Conservation (phyloP, 2,888 invertebrate species). For the Leptura quadrifasciata region DNA sequence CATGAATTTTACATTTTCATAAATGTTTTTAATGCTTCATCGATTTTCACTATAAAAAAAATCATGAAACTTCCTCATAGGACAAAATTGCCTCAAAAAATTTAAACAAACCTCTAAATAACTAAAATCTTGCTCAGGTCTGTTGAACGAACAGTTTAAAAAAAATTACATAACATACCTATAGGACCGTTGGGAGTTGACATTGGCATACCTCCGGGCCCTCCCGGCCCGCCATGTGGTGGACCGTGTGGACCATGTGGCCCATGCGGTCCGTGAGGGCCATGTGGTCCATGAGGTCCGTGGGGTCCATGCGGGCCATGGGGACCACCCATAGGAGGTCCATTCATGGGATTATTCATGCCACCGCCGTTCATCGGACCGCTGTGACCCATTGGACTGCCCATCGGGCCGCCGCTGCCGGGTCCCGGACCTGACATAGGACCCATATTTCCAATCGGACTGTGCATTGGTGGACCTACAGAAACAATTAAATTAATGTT, state of each 20-base stretch:
- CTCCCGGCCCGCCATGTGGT: conserved; percentile 49
- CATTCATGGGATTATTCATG: conserved; percentile 76
- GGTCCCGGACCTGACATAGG: conserved; percentile 68
- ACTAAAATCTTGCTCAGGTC: no score
- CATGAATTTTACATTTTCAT: no score
- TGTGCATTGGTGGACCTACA: conserved; percentile 75
- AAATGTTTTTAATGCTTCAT: no score
- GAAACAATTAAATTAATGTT: conserved; percentile 36
- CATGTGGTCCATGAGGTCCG: conserved; percentile 46
- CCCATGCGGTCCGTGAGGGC: conserved; percentile 56
- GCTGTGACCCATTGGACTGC: conserved; percentile 68
- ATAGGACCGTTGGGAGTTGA: conserved; percentile 66
- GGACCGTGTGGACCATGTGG: conserved; percentile 61
- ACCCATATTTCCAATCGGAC: conserved; percentile 83
- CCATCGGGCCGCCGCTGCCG: conserved; percentile 69
- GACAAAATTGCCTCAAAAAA: no score
- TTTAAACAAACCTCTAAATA: no score
- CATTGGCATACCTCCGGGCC: conserved; percentile 62
- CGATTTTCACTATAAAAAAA: no score
- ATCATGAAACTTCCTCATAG: no score
- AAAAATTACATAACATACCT: conserved; percentile 53
- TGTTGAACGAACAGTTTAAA: no score
- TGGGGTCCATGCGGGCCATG: conserved; percentile 56
- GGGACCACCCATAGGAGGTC: conserved; percentile 79
- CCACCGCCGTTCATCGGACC: conserved; percentile 85